Percentiles rank a stretch among this genome's conserved stretches.
These are phyloP conservation scores for Mesorhabditis spiculigera DNA, from an alignment of 2,888 invertebrate species.

Conservation along the genomic window DNA sequence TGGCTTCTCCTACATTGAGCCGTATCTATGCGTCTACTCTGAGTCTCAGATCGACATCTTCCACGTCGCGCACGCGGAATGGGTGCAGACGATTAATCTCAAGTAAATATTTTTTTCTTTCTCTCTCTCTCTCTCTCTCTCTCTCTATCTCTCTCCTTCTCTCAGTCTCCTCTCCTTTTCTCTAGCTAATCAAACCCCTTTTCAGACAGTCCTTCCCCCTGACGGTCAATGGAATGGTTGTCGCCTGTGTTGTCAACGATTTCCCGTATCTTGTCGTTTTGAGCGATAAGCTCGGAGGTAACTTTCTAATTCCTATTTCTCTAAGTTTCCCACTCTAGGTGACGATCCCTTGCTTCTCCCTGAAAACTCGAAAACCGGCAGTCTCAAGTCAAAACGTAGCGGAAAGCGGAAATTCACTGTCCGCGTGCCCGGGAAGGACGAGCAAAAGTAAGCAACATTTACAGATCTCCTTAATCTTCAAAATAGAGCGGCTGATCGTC, in stretches of 20 bases:
- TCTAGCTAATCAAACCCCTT: slow-evolving; percentile 6
- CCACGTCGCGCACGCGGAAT: slow-evolving; percentile 86
- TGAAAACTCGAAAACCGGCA: slow-evolving; percentile 4
- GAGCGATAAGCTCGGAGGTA: slow-evolving; percentile 69
- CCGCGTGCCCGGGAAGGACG: slow-evolving; percentile 33
- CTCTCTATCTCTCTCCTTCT: slow-evolving; percentile 5
- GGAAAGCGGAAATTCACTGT: slow-evolving; percentile 37
- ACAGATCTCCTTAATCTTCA: not conserved
- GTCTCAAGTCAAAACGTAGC: slow-evolving; percentile 20
- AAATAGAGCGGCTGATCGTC: slow-evolving; percentile 46
- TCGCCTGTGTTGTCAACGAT: slow-evolving; percentile 68
- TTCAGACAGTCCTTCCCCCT: slow-evolving; percentile 48
- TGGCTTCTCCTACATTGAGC: slow-evolving; percentile 57
- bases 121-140: slow-evolving; percentile 8
- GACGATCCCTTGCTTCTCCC: slow-evolving; percentile 30
- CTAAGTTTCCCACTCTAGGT: slow-evolving; percentile 23
- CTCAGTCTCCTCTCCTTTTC: not conserved
- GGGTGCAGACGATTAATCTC: slow-evolving; percentile 94
- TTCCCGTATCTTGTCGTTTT: slow-evolving; percentile 78
- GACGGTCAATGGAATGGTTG: slow-evolving; percentile 45
- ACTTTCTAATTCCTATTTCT: slow-evolving; percentile 10
- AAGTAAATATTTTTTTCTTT: slow-evolving; percentile 66
- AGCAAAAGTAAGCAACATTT: slow-evolving; percentile 23
- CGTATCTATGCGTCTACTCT: slow-evolving; percentile 73
- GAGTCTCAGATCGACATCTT: slow-evolving; percentile 87